Evolutionary conservation across 2,888 invertebrate species (phyloP), one percentile per base, ranked within the genome.

Genomic region (Eremobia ochroleuca): DNA sequence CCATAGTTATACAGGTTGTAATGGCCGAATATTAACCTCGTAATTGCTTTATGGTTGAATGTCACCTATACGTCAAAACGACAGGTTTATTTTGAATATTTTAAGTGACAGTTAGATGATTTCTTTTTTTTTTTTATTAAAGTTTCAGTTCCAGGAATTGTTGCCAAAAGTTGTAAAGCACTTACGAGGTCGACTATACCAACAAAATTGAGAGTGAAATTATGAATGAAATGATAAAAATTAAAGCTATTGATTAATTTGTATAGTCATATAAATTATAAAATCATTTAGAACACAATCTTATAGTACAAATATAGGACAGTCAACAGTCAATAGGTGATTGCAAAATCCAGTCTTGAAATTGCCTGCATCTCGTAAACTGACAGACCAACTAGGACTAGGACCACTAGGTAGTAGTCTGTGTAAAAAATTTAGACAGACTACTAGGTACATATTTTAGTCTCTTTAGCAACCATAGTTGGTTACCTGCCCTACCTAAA

Each of bases 241-340:
- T 5, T 34, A 15, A 43, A 46, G 21, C 40, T 34, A 37, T 31
- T 25, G 15, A 15, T 62, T 55, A 21, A 58, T 82, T 46, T 61
- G 2, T 62, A 8, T 25, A 58, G 34, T 52, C 43, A 58, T 67
- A 55, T 65, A 49, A 55, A 76, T 66, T 77, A 55, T 67, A 43
- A 68, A 78, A 68, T n/a, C 8, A 43, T 70, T 31, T 28, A 55
- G 46, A 76, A 69, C 28, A 78, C 15, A 58, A 49, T 67, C 28
- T 13, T 43, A 49, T 25, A 67, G 71, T 83, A 83, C 71, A 83
- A 83, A 69, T 67, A n/a, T 46, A n/a, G 31, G 55, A 58, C 61
- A 81, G 37, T 62, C 52, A 59, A 52, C 28, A 67, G 34, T 68
- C 67, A 37, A 68, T 28, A 34, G 2, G 15, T 21, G 31, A 55